Percentiles rank a stretch among this genome's conserved stretches.
phyloP scores from a whole-genome alignment of 2,113 vertebrate genomes.

The Brachypodius melanocephalos region DNA sequence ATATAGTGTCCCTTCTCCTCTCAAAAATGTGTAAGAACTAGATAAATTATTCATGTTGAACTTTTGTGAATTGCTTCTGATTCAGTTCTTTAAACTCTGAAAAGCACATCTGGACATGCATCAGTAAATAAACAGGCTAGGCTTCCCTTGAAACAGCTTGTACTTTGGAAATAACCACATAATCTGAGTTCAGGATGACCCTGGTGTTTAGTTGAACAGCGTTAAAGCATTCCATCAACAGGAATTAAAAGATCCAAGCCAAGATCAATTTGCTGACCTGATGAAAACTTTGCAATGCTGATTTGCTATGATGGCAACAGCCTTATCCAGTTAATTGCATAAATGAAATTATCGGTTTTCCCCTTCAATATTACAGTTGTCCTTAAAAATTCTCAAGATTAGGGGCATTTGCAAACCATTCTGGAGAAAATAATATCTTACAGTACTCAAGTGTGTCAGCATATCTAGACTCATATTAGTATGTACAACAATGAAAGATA shows the following conservation, averaged over 20 bases:
- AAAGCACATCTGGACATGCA: slow-evolving; percentile 35
- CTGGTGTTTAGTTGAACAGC: neutral
- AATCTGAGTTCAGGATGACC: slow-evolving; percentile 34
- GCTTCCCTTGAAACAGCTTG: slow-evolving; percentile 24
- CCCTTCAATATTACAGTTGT: neutral
- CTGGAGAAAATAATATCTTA: neutral
- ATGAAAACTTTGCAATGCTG: neutral
- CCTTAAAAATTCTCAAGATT: neutral
- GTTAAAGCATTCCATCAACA: neutral
- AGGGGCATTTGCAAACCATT: neutral
- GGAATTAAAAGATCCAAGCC: neutral
- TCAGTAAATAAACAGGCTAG: slow-evolving; percentile 14
- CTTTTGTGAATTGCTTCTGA: slow-evolving; percentile 54
- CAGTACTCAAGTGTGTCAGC: neutral
- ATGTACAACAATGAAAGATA: neutral
- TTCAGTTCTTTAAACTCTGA: slow-evolving; percentile 22
- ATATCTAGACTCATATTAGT: neutral
- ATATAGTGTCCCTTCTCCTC: neutral
- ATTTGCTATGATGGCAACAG: neutral
- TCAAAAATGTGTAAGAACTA: slow-evolving; percentile 1
- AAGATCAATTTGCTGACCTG: neutral
- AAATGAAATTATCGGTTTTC: neutral
- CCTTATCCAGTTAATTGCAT: neutral
- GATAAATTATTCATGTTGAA: slow-evolving; percentile 48
- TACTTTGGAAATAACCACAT: slow-evolving; percentile 33